Percentiles rank a stretch among this genome's conserved stretches.
phyloP scores from a whole-genome alignment of 1,140 invertebrate species.

The Coenobita brevimanus region DNA sequence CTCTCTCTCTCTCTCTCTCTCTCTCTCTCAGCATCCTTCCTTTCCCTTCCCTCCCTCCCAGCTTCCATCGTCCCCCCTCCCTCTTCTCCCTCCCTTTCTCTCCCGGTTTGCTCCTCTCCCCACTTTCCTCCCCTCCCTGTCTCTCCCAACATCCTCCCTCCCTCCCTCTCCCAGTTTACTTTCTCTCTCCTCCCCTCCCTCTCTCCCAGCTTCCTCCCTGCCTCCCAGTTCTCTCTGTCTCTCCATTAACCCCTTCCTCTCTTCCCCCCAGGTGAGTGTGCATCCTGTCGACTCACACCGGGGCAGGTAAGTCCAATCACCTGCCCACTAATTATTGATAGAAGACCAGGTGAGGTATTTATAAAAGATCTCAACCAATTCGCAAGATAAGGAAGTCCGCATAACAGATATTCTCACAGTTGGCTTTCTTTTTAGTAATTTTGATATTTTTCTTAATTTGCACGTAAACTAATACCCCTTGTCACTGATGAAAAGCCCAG shows the following conservation, averaged over 20 bases:
- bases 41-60: not conserved
- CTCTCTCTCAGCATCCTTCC: not conserved
- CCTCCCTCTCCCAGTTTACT: not conserved
- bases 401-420: no score
- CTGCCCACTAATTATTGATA: slow-evolving; percentile 32
- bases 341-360: slow-evolving; percentile 22
- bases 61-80: not conserved
- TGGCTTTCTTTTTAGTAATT: no score
- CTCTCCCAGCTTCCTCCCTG: not conserved
- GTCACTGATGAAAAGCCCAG: no score
- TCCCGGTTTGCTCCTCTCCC: no score
- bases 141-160: no score
- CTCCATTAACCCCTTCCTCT: slow-evolving; percentile 2
- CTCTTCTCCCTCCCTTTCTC: no score
- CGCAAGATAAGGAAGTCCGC: no score
- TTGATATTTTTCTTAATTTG: no score
- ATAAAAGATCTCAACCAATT: no score
- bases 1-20: not conserved
- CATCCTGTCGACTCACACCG: not conserved
- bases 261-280: slow-evolving; percentile 32
- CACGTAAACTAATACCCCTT: no score
- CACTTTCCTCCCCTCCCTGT: no score
- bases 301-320: slow-evolving; percentile 1
- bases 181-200: not conserved
- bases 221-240: no score